These are phyloP conservation scores for Cottus gobio DNA, from an alignment of 2,113 vertebrate genomes.

Conservation along the genomic window DNA sequence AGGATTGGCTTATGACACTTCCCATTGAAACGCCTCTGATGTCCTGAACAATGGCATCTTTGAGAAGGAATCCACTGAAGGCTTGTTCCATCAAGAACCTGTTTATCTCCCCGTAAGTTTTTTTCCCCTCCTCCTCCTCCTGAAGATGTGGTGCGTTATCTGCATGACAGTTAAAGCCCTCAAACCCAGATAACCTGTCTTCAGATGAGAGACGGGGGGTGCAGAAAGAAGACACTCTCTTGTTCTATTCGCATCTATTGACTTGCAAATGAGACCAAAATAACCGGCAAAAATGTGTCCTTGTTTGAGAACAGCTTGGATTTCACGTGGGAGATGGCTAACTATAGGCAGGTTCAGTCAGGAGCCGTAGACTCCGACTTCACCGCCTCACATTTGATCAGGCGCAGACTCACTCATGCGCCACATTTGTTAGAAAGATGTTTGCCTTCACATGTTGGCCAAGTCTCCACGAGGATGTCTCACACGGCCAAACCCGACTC, in stretches of 20 bases:
- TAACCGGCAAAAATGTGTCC: conserved; percentile 73
- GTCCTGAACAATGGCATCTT: conserved; percentile 60
- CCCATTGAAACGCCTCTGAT: conserved; percentile 58
- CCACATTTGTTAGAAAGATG: conserved; percentile 56
- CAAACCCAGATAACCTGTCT: conserved; percentile 69
- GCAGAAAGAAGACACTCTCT: conserved; percentile 60
- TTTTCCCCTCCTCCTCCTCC: not conserved
- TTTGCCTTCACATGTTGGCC: conserved; percentile 55
- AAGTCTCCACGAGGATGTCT: conserved; percentile 46
- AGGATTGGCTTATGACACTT: conserved; percentile 54
- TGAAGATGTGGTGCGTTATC: conserved; percentile 64
- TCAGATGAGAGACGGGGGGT: conserved; percentile 15
- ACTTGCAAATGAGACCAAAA: conserved; percentile 80
- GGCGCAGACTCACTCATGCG: conserved; percentile 34
- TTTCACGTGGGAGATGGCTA: conserved; percentile 70
- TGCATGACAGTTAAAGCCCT: conserved; percentile 62
- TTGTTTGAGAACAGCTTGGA: conserved; percentile 65
- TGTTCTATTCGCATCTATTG: conserved; percentile 71
- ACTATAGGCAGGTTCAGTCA: conserved; percentile 71
- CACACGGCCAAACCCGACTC: conserved; percentile 63
- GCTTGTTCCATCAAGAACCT: conserved; percentile 60
- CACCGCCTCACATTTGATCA: conserved; percentile 50
- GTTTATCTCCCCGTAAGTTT: conserved; percentile 57
- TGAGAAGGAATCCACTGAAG: conserved; percentile 53
- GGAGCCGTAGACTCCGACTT: conserved; percentile 44